Base-by-base conservation (phyloP, 92 coral and sea anemone genomes). In the Phenganax subtilis region DNA sequence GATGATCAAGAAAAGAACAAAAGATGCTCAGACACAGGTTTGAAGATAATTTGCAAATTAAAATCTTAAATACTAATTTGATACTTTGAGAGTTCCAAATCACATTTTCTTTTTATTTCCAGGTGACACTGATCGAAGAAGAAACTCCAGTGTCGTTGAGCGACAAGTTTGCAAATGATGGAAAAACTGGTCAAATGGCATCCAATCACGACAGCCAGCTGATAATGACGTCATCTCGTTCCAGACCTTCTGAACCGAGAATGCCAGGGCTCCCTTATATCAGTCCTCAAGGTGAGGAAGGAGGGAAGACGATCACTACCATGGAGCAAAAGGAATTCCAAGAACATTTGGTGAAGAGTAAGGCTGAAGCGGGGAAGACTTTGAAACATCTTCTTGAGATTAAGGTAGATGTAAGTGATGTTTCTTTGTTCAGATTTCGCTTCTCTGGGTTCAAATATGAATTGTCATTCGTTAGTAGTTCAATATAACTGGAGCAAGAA, bases 331-430 rank as follows among this genome's bases (percentile, higher is more conserved):
- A 31, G 9, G 69, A 64, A 14, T 12, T 76, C 16, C 65, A 54
- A 59, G 81, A 76, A 76, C 70, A 60, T 12, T 17, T 76, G 70
- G 54, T 76, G 71, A 76, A 14, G 27, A 76, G 81, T 44, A 76
- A 76, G 71, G 61, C 16, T n/a, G 81, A 76, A 56, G 60, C 81
- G 54, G 81, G 58, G 27, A 76, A 76, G 61, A 60, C 81, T 11
- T 52, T 76, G 81, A 76, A 76, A 44, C 81, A 76, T 30, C 70
- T 76, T 57, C 10, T 76, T 76, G 81, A 57, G 54, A 76, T 76
- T 57, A 76, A 76, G 81, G 81, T 76, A 76, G 81, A 76, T 58
- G 81, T 76, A 76, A 76, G 81, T 76, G 70, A 37, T 37, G 47
- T 37, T 37, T 37, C 47, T 37, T 37, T 37, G 3, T 37, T 37